A percentile compares a stretch with the other conserved stretches of the same genome.
Evolutionary conservation across 2,113 vertebrate species (phyloP).

Genomic region (Tangachromis dhanisi): DNA sequence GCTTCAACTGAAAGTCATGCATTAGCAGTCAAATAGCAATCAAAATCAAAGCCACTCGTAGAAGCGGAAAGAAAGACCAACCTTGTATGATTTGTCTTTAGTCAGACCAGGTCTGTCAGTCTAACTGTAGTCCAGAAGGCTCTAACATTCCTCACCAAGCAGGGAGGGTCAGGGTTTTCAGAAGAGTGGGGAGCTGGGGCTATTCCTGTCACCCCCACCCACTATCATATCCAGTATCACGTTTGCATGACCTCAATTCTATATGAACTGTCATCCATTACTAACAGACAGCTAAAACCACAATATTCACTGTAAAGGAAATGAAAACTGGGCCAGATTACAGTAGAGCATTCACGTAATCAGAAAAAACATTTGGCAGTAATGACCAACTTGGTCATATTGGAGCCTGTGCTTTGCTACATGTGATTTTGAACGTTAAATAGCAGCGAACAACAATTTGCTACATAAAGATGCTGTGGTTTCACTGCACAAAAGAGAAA

Average conservation of each 20-base stretch:
- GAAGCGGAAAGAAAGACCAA: slow-evolving; percentile 21
- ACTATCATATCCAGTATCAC: slow-evolving; percentile 53
- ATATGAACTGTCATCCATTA: slow-evolving; percentile 14
- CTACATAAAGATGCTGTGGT: background rate
- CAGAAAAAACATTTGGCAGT: background rate
- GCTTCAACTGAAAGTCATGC: background rate
- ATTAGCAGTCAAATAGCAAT: background rate
- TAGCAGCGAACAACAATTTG: background rate
- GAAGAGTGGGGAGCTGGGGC: slow-evolving; percentile 4
- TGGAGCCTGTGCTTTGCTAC: background rate
- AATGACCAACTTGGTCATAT: background rate
- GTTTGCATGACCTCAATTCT: slow-evolving; percentile 21
- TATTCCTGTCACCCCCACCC: slow-evolving; percentile 60
- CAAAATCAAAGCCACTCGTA: background rate
- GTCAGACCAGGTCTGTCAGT: slow-evolving; percentile 29
- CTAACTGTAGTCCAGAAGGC: slow-evolving; percentile 3
- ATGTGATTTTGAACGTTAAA: background rate
- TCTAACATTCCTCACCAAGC: slow-evolving; percentile 42
- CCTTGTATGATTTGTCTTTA: slow-evolving; percentile 25
- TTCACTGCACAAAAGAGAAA: background rate
- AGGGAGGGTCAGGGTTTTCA: background rate
- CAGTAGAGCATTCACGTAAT: background rate
- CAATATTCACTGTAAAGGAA: background rate
- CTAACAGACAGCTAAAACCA: background rate
- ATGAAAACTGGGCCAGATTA: background rate